A percentile compares a stretch with the other conserved stretches of the same genome.
Conservation (phyloP, 2,113 vertebrate species). For the Oostethus manadensis region DNA sequence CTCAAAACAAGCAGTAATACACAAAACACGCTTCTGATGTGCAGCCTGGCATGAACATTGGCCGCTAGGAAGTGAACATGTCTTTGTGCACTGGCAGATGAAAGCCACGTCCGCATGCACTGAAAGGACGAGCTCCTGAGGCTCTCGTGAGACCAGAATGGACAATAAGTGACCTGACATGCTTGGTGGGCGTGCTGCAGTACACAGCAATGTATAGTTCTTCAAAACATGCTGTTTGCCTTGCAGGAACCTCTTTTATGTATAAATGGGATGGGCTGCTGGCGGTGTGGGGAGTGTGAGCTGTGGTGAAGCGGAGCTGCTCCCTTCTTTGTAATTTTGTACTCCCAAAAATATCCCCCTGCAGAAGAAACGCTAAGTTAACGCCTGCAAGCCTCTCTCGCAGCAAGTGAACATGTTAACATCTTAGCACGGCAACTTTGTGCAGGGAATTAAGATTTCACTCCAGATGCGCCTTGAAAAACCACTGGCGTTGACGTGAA, state of each 20-base stretch:
- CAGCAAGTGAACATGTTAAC: conserved; percentile 2
- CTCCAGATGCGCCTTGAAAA: neutral
- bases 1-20: too few species aligned
- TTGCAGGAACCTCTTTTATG: neutral
- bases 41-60: neutral
- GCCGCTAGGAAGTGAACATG: neutral
- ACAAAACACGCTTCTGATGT: neutral
- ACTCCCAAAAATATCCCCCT: conserved; percentile 53
- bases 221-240: neutral
- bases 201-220: conserved; percentile 2
- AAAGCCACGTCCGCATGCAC: neutral
- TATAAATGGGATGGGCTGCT: conserved; percentile 19
- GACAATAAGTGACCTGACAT: conserved; percentile 34
- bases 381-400: conserved; percentile 15
- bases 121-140: neutral
- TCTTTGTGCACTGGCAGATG: neutral
- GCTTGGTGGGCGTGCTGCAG: neutral
- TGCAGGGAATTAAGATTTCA: neutral
- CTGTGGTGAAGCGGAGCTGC: conserved; percentile 39
- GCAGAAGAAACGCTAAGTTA: conserved; percentile 33
- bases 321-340: conserved; percentile 69
- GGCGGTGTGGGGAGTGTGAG: conserved; percentile 15
- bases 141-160: conserved; percentile 17
- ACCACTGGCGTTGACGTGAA: too few species aligned
- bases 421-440: neutral